Percentiles rank a stretch among this genome's conserved stretches.
phyloP scores from a whole-genome alignment of 2,797 vertebrate species.

The Acanthopagrus latus region DNA sequence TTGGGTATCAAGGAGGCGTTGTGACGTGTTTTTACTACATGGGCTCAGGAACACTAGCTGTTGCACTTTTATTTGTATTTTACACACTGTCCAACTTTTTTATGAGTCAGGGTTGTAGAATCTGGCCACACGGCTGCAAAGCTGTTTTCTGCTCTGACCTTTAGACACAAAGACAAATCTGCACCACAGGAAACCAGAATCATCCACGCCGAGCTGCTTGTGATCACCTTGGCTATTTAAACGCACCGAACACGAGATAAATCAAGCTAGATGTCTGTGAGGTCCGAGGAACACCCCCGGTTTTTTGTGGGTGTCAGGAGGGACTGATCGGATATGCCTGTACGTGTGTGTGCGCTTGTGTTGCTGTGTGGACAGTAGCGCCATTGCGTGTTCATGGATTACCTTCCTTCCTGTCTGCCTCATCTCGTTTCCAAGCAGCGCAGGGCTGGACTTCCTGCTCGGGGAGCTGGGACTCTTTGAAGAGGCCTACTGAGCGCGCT shows the following conservation, averaged over 20 bases:
- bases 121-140: slow-evolving; percentile 13
- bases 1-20: no score
- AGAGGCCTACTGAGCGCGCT: slow-evolving; percentile 71
- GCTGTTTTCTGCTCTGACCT: slow-evolving; percentile 46
- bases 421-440: slow-evolving; percentile 76
- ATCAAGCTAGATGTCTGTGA: slow-evolving; percentile 62
- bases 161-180: slow-evolving; percentile 29
- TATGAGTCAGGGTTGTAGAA: neutral
- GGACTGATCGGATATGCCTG: slow-evolving; percentile 33
- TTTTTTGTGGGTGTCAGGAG: slow-evolving; percentile 70
- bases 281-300: slow-evolving; percentile 45
- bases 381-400: slow-evolving; percentile 81
- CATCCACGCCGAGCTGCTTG: slow-evolving; percentile 46
- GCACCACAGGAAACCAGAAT: slow-evolving; percentile 68
- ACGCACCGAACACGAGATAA: slow-evolving; percentile 60
- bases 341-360: slow-evolving; percentile 17
- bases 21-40: no score
- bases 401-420: slow-evolving; percentile 84
- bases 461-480: slow-evolving; percentile 81
- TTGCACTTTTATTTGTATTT: no score
- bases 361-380: slow-evolving; percentile 58
- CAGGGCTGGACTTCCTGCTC: slow-evolving; percentile 86
- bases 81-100: no score
- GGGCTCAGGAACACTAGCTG: no score
- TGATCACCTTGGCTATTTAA: slow-evolving; percentile 52